phyloP scores from a whole-genome alignment of 2,797 vertebrate species.

The Macrochelys suwanniensis region DNA sequence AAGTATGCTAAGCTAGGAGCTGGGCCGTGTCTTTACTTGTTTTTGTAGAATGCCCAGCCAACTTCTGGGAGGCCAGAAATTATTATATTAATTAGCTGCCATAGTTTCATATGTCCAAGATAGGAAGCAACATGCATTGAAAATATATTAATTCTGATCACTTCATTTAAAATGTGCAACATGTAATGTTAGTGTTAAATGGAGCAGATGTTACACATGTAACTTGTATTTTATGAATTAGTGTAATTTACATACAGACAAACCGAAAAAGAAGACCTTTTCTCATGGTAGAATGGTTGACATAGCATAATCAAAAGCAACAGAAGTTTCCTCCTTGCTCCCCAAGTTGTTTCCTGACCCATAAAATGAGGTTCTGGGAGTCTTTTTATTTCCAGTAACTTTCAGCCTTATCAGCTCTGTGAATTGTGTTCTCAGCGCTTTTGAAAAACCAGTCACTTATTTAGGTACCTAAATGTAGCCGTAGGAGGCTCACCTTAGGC shows the following conservation, averaged over 20 bases:
- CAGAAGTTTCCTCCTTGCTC: background rate
- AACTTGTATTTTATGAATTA: background rate
- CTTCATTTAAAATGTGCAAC: background rate
- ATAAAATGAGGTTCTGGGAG: background rate
- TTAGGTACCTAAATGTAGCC: background rate
- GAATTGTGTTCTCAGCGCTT: background rate
- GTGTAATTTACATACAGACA: background rate
- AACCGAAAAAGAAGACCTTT: background rate
- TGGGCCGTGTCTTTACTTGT: background rate
- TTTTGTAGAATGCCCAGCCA: constrained; percentile 9
- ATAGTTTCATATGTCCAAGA: background rate
- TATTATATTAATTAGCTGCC: background rate
- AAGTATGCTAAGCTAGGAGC: background rate
- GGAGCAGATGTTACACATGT: background rate
- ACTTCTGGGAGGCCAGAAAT: background rate
- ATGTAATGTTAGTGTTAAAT: background rate
- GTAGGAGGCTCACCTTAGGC: background rate
- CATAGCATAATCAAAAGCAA: background rate
- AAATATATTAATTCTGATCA: background rate
- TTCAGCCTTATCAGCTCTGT: background rate
- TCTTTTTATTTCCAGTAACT: background rate
- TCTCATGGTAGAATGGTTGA: background rate
- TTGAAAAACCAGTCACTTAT: background rate
- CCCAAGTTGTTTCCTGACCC: constrained; percentile 22
- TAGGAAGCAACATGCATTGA: background rate